Evolutionary conservation across 2,888 invertebrate species (phyloP), one percentile per base, ranked within the genome.

Genomic region (Sinohyriopsis cumingii): DNA sequence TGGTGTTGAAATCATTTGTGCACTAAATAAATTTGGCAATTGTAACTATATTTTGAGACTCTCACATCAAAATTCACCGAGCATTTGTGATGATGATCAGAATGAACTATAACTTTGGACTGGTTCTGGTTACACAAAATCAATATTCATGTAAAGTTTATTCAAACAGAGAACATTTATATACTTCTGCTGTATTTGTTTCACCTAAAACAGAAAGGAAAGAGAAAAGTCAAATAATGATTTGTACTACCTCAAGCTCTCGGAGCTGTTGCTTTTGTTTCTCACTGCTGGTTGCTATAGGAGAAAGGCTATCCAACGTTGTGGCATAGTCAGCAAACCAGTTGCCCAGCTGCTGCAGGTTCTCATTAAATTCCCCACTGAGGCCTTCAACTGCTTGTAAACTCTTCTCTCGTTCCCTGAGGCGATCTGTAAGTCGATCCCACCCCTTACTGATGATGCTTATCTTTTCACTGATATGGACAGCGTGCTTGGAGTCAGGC

Each of bases 371-470:
- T 90, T 97, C 96, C 71, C 96, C 93, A 65, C 96, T 95, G 15
- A 97, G 95, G 84, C 96, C 97, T 4, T 95, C 96, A 0, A 97
- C 96, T 2, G 96, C 95, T 85, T 96, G 96, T 68, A 98, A 91
- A 81, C 95, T 94, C 65, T 92, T 92, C 69, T 83, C 82, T 55
- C 87, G 76, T 53, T 87, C 86, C 54, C 78, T 71, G 5, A 87
- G 79, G 24, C 84, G 81, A 57, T 78, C 78, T 59, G 94, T 91
- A 68, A 97, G 92, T 80, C 95, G 95, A 71, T 95, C 94, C 97
- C 98, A 98, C 68, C 90, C 89, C 68, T 93, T 89, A 82, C 91
- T 93, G 55, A 98, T 91, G 33, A 93, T 93, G 53, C 93, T 92
- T 65, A 97, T 86, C 68, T 85, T 82, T 53, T 81, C 79, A 72